Conservation (phyloP, 2,797 vertebrate genomes). For the Hybognathus amarus region DNA sequence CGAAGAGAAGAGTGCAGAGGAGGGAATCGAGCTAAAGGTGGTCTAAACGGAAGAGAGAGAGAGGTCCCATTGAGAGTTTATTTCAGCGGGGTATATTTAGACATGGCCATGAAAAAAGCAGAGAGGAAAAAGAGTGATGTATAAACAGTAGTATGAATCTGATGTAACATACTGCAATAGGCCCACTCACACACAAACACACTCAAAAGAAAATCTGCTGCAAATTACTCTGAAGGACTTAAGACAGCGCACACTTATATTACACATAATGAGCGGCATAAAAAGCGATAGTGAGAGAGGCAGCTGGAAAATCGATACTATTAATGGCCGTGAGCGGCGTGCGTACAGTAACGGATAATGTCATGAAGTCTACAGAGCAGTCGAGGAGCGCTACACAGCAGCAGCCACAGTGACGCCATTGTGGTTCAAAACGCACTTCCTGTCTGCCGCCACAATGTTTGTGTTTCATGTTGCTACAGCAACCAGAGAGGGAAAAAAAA, state of each 20-base stretch:
- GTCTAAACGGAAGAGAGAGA: constrained; percentile 51
- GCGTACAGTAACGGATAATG: constrained; percentile 73
- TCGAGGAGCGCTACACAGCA: constrained; percentile 63
- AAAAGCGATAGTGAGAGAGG: constrained; percentile 48
- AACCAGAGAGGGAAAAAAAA: constrained; percentile 68
- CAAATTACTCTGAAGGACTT: constrained; percentile 44
- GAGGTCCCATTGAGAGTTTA: constrained; percentile 76
- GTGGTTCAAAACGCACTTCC: constrained; percentile 84
- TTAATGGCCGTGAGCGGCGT: constrained; percentile 69
- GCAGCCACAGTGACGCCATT: constrained; percentile 85
- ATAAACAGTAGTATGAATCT: constrained; percentile 71
- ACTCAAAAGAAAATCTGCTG: constrained; percentile 38
- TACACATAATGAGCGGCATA: constrained; percentile 6
- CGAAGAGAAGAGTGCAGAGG: constrained; percentile 31
- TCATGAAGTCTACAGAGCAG: constrained; percentile 69
- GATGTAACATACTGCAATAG: constrained; percentile 80
- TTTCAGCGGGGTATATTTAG: constrained; percentile 83
- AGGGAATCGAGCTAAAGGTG: constrained; percentile 26
- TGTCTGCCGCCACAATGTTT: constrained; percentile 84
- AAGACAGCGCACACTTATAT: constrained; percentile 27
- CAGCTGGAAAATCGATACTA: constrained; percentile 80
- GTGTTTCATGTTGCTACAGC: constrained; percentile 80
- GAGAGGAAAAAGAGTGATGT: constrained; percentile 72
- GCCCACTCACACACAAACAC: constrained; percentile 61
- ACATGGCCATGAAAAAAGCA: constrained; percentile 67